Evolutionary conservation across 1,140 invertebrate genomes (phyloP), one percentile per base, ranked within the genome.

Genomic region (Drosophila serrata): DNA sequence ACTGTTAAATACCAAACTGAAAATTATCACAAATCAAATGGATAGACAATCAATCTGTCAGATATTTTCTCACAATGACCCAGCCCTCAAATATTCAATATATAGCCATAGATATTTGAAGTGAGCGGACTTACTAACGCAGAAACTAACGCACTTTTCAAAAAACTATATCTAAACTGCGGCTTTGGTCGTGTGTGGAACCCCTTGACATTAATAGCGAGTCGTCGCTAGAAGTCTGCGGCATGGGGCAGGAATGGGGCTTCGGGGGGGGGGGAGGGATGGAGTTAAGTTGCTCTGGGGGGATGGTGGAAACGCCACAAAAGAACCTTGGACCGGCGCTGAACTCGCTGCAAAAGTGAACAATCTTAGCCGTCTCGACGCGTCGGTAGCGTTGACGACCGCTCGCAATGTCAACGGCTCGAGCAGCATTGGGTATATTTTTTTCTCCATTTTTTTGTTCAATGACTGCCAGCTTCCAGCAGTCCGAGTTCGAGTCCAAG

Each of bases 61-160:
- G 61, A 39, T n/a, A 61, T 64, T 64, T 64, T 64, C 61, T 60
- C 61, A 64, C 29, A 61, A 7, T 29, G 31, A 56, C 61, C 61
- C 57, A 61, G 37, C 61, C 61, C 61, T 64, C 53, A 55, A 37
- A 53, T 3, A 37, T n/a, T 24, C 33, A 19, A 37, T 53, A 37
- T 53, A 15, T 6, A 8, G 33, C 27, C 51, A 33, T 11, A 37
- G 29, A 19, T n/a, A 12, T n/a, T 15, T 11, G 64, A 82, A 85
- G 82, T 86, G 82, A 86, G 62, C 79, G 82, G 81, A 24, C 56
- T 75, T 73, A 19, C 56, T 45, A 81, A 85, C 72, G 82, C 85
- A 88, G 81, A 90, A 90, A 81, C 81, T 90, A 90, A 90, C 85
- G 85, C 85, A 90, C 86, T 90, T 90, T 90, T 90, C 56, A 75